These are phyloP conservation scores for Octodon degus DNA, from an alignment of 2,113 vertebrate species.

Conservation along the genomic window DNA sequence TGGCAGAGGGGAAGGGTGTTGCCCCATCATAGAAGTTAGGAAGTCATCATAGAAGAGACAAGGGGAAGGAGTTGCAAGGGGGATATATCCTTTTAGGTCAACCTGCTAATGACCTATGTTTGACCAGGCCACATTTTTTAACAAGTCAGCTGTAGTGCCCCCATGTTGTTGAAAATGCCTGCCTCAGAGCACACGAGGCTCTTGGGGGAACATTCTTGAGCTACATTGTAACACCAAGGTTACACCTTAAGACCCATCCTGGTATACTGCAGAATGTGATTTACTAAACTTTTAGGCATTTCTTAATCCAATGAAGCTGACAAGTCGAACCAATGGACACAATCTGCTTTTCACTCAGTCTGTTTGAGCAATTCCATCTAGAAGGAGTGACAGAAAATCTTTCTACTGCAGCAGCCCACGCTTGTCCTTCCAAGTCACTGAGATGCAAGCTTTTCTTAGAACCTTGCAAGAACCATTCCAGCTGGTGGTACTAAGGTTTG, in stretches of 20 bases:
- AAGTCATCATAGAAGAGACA: background rate
- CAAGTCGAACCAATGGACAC: background rate
- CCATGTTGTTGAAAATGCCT: background rate
- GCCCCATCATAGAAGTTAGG: background rate
- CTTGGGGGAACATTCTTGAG: background rate
- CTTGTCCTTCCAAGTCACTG: background rate
- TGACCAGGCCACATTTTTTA: background rate
- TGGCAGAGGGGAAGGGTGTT: background rate
- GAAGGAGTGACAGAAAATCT: background rate
- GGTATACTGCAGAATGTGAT: background rate
- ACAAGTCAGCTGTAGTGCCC: background rate
- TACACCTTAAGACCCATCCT: background rate
- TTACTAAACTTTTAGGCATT: background rate
- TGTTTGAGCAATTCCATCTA: background rate
- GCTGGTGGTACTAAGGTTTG: background rate
- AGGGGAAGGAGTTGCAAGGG: background rate
- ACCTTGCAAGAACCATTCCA: background rate
- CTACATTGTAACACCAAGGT: background rate
- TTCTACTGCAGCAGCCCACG: background rate
- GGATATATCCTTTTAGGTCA: background rate
- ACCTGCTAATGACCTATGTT: background rate
- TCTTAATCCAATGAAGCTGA: background rate
- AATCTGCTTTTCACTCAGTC: background rate
- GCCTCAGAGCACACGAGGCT: background rate
- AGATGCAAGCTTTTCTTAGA: background rate